phyloP scores from a whole-genome alignment of 2,113 vertebrate species.

The Nothoprocta pentlandii region DNA sequence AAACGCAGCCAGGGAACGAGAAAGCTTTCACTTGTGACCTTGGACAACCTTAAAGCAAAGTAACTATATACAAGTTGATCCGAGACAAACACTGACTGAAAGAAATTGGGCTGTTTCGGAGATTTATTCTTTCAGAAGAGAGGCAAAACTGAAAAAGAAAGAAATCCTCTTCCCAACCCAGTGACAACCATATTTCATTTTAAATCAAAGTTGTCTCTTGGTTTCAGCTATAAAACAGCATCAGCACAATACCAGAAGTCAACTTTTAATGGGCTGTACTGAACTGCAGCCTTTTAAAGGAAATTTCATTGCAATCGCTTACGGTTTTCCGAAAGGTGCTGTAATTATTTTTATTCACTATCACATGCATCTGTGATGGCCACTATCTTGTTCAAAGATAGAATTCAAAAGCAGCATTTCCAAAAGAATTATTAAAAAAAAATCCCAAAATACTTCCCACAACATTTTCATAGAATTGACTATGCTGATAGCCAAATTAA shows the following conservation, averaged over 20 bases:
- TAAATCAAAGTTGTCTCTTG: conserved; percentile 21
- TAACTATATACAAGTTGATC: fast-evolving
- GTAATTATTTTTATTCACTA: neutral
- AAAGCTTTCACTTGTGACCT: neutral
- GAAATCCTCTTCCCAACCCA: conserved; percentile 29
- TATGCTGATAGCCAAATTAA: neutral
- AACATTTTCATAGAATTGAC: neutral
- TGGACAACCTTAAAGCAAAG: conserved; percentile 13
- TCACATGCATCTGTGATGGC: fast-evolving
- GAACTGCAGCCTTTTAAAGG: neutral
- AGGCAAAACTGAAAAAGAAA: neutral
- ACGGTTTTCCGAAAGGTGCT: neutral
- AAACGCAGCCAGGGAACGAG: neutral
- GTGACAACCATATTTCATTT: neutral
- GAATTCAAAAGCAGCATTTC: neutral
- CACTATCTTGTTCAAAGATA: neutral
- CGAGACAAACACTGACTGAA: neutral
- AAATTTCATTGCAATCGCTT: neutral
- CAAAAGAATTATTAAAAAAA: neutral
- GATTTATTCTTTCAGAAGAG: neutral
- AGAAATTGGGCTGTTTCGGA: neutral
- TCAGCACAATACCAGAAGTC: neutral
- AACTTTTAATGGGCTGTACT: neutral
- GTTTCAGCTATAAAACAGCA: neutral
- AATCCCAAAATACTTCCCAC: neutral